phyloP scores from a whole-genome alignment of 2,797 vertebrate genomes.

The Balearica regulorum region DNA sequence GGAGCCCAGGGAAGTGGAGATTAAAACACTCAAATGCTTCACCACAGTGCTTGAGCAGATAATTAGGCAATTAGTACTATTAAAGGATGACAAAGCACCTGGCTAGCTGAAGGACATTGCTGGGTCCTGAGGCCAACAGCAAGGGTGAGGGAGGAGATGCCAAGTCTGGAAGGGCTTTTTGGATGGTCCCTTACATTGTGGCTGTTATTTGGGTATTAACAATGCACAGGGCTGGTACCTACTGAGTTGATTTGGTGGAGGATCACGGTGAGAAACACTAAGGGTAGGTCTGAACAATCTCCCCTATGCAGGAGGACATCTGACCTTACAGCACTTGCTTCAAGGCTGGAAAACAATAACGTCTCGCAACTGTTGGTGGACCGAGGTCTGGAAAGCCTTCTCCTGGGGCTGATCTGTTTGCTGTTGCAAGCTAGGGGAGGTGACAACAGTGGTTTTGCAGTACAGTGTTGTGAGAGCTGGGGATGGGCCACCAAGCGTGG shows the following conservation, averaged over 20 bases:
- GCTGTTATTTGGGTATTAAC: background rate
- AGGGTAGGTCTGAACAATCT: background rate
- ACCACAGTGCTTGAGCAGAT: background rate
- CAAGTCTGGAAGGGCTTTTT: background rate
- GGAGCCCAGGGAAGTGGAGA: background rate
- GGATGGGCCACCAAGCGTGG: background rate
- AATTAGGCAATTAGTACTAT: conserved; percentile 6
- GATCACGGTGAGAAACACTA: background rate
- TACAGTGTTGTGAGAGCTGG: background rate
- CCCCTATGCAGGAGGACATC: background rate
- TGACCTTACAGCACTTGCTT: background rate
- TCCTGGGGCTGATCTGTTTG: too few species aligned
- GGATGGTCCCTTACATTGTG: background rate
- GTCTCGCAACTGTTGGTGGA: background rate
- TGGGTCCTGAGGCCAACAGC: background rate
- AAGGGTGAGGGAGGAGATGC: background rate
- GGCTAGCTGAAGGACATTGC: background rate
- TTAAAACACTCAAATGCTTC: background rate
- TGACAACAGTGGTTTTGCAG: background rate
- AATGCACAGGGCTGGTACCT: background rate
- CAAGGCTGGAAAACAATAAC: background rate
- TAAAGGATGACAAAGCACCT: background rate
- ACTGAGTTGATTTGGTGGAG: background rate
- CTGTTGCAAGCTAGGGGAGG: background rate
- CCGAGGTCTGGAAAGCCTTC: background rate